Evolutionary conservation across 2,888 invertebrate species (phyloP).

Genomic region (Drosophila helvetica): DNA sequence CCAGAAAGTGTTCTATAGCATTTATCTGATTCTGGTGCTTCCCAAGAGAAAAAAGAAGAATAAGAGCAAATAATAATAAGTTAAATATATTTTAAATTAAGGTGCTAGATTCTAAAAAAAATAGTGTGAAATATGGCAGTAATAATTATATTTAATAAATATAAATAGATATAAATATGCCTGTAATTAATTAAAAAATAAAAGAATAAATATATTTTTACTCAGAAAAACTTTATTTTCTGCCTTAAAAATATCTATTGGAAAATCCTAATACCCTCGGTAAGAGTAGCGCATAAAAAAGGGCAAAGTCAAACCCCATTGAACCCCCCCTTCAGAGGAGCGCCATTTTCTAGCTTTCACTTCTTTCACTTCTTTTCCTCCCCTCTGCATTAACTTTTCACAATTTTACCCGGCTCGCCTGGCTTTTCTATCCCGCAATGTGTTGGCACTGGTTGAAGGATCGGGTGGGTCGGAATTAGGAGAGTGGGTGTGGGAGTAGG

Average conservation of each 20-base stretch:
- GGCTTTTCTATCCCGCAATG: slow-evolving; percentile 25
- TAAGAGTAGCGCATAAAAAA: slow-evolving; percentile 26
- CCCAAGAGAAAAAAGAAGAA: too few species aligned
- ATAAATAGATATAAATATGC: too few species aligned
- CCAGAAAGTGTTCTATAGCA: too few species aligned
- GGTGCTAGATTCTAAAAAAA: too few species aligned
- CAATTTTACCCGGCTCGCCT: slow-evolving; percentile 34
- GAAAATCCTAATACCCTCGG: not conserved
- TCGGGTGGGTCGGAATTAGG: slow-evolving; percentile 9
- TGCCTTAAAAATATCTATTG: not conserved
- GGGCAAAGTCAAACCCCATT: slow-evolving; percentile 33
- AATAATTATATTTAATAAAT: too few species aligned
- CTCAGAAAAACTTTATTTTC: not conserved
- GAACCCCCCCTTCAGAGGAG: slow-evolving; percentile 20
- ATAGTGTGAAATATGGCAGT: too few species aligned
- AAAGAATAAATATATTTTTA: too few species aligned
- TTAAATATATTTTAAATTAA: too few species aligned
- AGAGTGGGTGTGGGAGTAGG: slow-evolving; percentile 14
- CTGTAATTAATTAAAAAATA: too few species aligned
- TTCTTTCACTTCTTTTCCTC: slow-evolving; percentile 2
- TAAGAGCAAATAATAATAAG: too few species aligned
- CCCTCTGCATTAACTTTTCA: slow-evolving; percentile 61
- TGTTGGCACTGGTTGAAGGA: slow-evolving; percentile 23
- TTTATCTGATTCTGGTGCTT: too few species aligned
- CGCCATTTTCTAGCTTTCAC: not conserved